These are phyloP conservation scores for Ceratotherium simum DNA, from an alignment of 2,113 vertebrate species.

Conservation along the genomic window DNA sequence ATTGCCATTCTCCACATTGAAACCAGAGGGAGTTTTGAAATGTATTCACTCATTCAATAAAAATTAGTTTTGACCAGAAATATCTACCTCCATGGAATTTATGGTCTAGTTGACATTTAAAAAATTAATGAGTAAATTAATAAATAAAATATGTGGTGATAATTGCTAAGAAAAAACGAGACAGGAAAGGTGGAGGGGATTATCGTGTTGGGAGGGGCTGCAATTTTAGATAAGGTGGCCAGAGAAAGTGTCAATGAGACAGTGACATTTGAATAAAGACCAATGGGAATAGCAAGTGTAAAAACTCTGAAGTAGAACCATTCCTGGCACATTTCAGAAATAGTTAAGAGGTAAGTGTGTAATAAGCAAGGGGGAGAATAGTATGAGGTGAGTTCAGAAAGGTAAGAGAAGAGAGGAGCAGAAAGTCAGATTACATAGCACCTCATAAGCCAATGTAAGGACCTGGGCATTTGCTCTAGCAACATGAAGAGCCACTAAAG, in stretches of 20 bases:
- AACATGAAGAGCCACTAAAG: background rate
- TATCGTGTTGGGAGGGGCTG: background rate
- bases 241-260: background rate
- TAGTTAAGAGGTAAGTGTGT: background rate
- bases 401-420: background rate
- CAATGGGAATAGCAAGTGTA: background rate
- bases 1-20: background rate
- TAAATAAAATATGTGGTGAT: background rate
- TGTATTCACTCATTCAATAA: background rate
- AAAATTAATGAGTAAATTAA: background rate
- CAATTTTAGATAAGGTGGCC: background rate
- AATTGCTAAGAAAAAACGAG: background rate
- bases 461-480: background rate
- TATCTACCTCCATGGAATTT: background rate
- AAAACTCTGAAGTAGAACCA: background rate
- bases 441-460: background rate
- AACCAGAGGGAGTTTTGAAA: background rate
- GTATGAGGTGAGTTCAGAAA: background rate
- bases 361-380: background rate
- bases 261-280: background rate
- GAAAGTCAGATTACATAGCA: background rate
- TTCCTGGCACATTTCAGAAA: background rate
- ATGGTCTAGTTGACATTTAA: background rate
- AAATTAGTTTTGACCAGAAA: conserved; percentile 28
- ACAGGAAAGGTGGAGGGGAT: background rate